phyloP scores from a whole-genome alignment of 2,113 vertebrate species.

The Paraplagusia blochii region DNA sequence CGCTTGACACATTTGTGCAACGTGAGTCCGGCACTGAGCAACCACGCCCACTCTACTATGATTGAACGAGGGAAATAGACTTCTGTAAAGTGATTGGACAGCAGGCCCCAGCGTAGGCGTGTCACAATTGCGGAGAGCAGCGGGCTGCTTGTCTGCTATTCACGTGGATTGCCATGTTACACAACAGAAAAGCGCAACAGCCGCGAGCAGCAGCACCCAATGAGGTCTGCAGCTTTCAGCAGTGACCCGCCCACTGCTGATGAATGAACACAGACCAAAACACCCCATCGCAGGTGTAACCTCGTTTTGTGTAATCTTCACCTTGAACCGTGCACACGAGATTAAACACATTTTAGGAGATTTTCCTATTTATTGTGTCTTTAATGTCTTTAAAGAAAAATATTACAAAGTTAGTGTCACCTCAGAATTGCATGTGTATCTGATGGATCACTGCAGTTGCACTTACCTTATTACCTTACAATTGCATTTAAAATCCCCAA shows the following conservation, averaged over 20 bases:
- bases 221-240: no score
- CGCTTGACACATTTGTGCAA: constrained; percentile 74
- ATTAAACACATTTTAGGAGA: no score
- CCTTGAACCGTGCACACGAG: no score
- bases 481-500: no score
- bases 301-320: no score
- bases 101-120: background rate
- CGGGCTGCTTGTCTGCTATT: constrained; percentile 21
- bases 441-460: no score
- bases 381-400: no score
- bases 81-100: constrained; percentile 35
- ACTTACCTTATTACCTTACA: no score
- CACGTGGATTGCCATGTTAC: constrained; percentile 76
- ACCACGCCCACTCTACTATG: constrained; percentile 39
- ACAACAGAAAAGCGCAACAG: constrained; percentile 46
- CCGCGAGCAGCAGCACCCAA: background rate
- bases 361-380: no score
- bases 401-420: no score
- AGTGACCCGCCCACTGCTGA: background rate
- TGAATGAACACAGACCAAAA: constrained; percentile 13
- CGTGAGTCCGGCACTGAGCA: constrained; percentile 56
- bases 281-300: no score
- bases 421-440: no score
- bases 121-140: background rate
- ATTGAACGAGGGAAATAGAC: constrained; percentile 33